Base-by-base conservation (phyloP, 2,113 vertebrate species). In the Paramisgurnus dabryanus region DNA sequence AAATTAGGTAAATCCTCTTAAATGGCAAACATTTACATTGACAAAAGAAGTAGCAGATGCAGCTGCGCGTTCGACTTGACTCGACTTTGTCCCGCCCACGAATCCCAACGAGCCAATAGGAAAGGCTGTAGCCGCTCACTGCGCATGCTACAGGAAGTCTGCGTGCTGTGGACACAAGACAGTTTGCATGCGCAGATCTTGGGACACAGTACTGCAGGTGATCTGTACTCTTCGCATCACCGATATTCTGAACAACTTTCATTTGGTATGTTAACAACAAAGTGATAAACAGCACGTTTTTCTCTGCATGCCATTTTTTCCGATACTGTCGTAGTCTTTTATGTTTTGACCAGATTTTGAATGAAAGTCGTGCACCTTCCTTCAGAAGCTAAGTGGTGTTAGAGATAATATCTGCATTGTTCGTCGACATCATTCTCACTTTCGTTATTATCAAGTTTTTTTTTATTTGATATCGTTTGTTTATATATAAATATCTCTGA, bases 51-150 rank as follows among this genome's bases (percentile, higher is more conserved):
- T 22, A 22, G 22, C 22, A 22, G 22, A 22, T 22, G 22, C 22
- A 22, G 22, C 22, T 34, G 27, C 27, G 27, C 27, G 27, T 34
- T 34, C 27, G 27, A 34, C 1, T 2, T 34, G 27, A 34, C 39
- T 6, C 7, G 2, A 1, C 3, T 57, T 27, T 63, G 57, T 75
- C 72, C 72, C 57, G 72, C 72, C 72, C 57, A 75, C 15, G n/a
- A 45, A 41, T 63, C 41, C 40, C 41, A 47, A 63, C 18, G 57
- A 75, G 41, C 72, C 57, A 75, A 75, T 75, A 27, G 57, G 57
- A 61, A 61, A 61, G 27, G 22, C n/a, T 0, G 57, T 15, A 47
- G 12, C 17, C 57, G 43, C n/a, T 15, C 11, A 41, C 4, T 41
- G 53, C 53, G 53, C 50, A 73, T 73, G 58, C 41, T 61, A 22